Conservation (phyloP, 2,113 vertebrate species). For the Leptocoma aspasia region DNA sequence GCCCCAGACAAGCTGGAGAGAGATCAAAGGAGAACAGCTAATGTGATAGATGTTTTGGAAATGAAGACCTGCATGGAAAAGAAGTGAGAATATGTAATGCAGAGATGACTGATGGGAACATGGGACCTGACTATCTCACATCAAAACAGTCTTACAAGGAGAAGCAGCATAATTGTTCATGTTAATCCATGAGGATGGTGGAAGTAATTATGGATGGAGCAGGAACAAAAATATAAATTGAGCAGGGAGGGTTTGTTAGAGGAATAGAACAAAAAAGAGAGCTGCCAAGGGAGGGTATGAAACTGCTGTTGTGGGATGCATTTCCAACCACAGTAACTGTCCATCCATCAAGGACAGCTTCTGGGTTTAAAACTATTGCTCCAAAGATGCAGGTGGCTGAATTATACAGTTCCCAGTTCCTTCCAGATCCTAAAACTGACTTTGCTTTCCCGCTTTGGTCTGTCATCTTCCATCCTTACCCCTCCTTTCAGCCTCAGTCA, state of each 20-base stretch:
- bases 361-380: background rate
- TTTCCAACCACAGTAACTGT: background rate
- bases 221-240: background rate
- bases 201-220: background rate
- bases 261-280: background rate
- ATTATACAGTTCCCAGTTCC: background rate
- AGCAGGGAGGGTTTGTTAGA: background rate
- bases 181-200: background rate
- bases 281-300: background rate
- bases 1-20: background rate
- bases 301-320: background rate
- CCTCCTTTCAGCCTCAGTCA: background rate
- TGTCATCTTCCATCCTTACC: background rate
- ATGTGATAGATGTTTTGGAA: constrained; percentile 29
- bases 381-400: background rate
- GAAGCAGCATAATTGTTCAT: background rate
- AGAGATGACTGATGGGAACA: constrained; percentile 7
- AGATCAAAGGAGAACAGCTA: constrained; percentile 20
- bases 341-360: background rate
- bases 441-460: background rate
- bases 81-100: background rate
- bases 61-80: background rate
- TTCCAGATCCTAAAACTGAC: background rate
- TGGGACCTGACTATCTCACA: background rate
- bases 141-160: background rate